A percentile compares a stretch with the other conserved stretches of the same genome.
These are phyloP conservation scores for Megalops cyprinoides DNA, from an alignment of 2,797 vertebrate species.

Conservation along the genomic window DNA sequence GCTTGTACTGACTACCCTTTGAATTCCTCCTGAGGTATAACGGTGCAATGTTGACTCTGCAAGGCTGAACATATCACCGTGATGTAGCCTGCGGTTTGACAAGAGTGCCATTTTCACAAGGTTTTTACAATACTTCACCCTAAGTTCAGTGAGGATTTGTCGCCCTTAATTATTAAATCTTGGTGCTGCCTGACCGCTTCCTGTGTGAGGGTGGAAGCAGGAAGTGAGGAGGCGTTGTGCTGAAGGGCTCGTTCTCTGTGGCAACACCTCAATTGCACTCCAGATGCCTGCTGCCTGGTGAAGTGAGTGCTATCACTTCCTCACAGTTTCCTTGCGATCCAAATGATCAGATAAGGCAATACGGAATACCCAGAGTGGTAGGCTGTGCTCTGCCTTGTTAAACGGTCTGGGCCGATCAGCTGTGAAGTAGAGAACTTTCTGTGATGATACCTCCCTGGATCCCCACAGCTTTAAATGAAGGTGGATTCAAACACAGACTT, in stretches of 20 bases:
- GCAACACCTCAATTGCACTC: neutral
- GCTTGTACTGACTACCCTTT: neutral
- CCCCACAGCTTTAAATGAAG: neutral
- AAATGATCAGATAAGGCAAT: neutral
- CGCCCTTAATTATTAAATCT: conserved; percentile 17
- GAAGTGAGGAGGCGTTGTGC: conserved; percentile 23
- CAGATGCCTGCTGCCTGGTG: conserved; percentile 8
- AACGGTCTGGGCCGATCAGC: neutral
- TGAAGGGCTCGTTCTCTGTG: conserved; percentile 1
- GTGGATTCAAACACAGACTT: neutral
- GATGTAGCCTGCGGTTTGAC: neutral
- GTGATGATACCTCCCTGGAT: neutral
- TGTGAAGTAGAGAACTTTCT: neutral
- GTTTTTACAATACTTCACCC: no score
- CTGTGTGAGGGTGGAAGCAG: conserved; percentile 32
- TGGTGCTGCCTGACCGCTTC: conserved; percentile 39
- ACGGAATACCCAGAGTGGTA: neutral
- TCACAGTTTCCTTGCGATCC: neutral
- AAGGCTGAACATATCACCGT: neutral
- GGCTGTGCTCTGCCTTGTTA: neutral
- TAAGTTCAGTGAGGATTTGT: conserved; percentile 14
- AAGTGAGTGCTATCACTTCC: neutral
- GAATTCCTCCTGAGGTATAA: neutral
- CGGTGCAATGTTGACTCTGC: neutral
- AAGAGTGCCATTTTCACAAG: no score